Evolutionary conservation across 2,113 vertebrate genomes (phyloP).

Genomic region (Ginglymostoma cirratum): DNA sequence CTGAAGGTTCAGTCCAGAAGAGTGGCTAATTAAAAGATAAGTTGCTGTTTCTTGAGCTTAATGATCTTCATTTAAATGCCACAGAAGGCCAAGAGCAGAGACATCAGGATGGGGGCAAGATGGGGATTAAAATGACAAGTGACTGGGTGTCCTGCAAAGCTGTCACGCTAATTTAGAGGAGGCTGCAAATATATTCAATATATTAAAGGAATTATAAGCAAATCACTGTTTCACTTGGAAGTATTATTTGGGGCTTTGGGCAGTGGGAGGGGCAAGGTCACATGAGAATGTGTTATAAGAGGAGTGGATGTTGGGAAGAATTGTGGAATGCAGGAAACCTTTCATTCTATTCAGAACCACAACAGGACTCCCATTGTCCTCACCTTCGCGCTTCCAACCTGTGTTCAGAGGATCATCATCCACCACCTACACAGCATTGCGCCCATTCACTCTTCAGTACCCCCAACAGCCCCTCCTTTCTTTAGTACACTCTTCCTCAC

Average conservation of each 20-base stretch:
- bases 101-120: not conserved
- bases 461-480: too few relatives aligned
- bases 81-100: not conserved
- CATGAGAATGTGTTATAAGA: not conserved
- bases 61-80: not conserved
- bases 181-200: too few relatives aligned
- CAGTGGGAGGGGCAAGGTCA: not conserved
- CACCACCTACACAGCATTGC: not conserved
- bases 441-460: not conserved
- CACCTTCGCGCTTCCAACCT: not conserved
- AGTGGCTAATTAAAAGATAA: not conserved
- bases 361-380: not conserved
- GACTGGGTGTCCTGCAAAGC: not conserved
- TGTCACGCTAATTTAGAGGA: too few relatives aligned
- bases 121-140: not conserved
- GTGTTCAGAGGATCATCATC: not conserved
- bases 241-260: too few relatives aligned
- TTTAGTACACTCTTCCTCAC: too few relatives aligned
- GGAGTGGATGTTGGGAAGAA: too few relatives aligned
- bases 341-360: not conserved
- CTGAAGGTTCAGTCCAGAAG: not conserved
- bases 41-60: not conserved
- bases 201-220: too few relatives aligned
- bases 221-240: too few relatives aligned
- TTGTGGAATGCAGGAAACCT: not conserved